A percentile compares a stretch with the other conserved stretches of the same genome.
These are phyloP conservation scores for Bombyx mori DNA, from an alignment of 1,140 invertebrate species.

Conservation along the genomic window DNA sequence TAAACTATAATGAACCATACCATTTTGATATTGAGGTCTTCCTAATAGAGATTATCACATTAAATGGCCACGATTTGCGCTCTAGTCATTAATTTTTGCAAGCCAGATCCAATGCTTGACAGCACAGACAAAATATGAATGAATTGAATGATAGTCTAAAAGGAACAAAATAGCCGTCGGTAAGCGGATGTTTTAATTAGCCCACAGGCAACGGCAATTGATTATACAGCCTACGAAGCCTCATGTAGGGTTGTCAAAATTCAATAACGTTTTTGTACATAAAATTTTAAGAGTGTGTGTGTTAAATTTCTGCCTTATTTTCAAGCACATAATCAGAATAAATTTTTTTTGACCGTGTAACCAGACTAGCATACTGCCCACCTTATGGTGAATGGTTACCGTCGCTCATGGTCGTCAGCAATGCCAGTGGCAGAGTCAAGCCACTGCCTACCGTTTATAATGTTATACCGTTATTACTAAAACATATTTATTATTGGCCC, in stretches of 20 bases:
- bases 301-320: background rate
- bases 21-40: too few species aligned
- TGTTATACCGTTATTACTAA: too few species aligned
- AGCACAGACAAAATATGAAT: slow-evolving; percentile 64
- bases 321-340: background rate
- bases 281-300: background rate
- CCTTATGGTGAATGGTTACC: too few species aligned
- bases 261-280: too few species aligned
- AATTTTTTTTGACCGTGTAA: too few species aligned
- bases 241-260: slow-evolving; percentile 28
- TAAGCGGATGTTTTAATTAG: slow-evolving; percentile 63
- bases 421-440: too few species aligned
- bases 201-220: slow-evolving; percentile 58
- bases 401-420: too few species aligned
- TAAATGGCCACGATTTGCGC: too few species aligned
- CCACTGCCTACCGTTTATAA: too few species aligned
- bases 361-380: too few species aligned
- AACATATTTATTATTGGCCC: too few species aligned
- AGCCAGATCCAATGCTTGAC: slow-evolving; percentile 34
- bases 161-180: slow-evolving; percentile 35
- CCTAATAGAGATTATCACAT: too few species aligned
- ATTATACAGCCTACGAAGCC: slow-evolving; percentile 38
- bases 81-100: background rate
- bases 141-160: slow-evolving; percentile 39
- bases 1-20: background rate